Evolutionary conservation across 2,888 invertebrate genomes (phyloP), one percentile per base, ranked within the genome.

Genomic region (Drosophila robusta): DNA sequence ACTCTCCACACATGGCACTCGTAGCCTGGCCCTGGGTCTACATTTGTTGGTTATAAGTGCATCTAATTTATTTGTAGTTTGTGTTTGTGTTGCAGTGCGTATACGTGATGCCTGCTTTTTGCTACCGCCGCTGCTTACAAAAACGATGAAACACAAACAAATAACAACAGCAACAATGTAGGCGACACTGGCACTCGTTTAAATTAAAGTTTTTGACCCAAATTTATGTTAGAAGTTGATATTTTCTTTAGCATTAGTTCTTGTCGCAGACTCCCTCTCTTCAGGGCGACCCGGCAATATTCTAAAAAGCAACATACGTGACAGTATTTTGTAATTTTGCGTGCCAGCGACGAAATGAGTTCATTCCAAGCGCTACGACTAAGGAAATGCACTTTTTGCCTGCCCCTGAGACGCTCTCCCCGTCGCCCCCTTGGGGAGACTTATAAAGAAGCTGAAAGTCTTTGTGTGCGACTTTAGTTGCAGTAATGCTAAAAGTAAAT

Each of bases 21-120:
- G 6, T 29, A 8, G 26, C 26, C n/a, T 18, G 14, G 24, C 29
- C 38, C 32, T 3, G 34, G 32, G 44, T 51, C 51, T 36, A 49
- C 51, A 38, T 16, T 55, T 61, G 46, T 47, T 74, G 75, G 46
- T 54, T 79, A 70, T 81, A 78, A 85, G 73, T 84, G 84, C 84
- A 89, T 86, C 89, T 89, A 89, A 89, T 89, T 89, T 89, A 86
- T 89, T 84, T 89, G 78, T 80, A 83, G 80, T 87, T 89, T 80
- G 64, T 80, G 78, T 89, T 89, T 87, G 81, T 72, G 64, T 69
- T 65, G 71, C 73, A 78, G 61, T 84, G 86, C 89, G 84, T 84
- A 78, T 87, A 80, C 82, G 87, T 81, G 85, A 67, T 87, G 57
- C 54, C 60, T 66, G 69, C 56, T 55, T 50, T 34, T 56, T 70